Evolutionary conservation across 1,140 invertebrate species (phyloP).

Genomic region (Zeugodacus cucurbitae): DNA sequence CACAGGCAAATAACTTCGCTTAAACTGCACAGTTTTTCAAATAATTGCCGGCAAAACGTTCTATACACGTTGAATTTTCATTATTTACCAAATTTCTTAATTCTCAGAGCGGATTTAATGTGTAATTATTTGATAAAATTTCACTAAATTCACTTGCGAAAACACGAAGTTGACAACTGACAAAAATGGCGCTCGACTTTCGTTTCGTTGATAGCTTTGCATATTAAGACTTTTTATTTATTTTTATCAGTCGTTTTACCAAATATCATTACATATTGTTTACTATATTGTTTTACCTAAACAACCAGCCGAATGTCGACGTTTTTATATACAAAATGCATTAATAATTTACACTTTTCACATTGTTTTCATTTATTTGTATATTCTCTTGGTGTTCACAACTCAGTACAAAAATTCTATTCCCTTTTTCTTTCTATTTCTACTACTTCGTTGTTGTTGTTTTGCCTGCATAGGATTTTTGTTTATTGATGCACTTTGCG

Average conservation of each 20-base stretch:
- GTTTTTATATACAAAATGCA: background rate
- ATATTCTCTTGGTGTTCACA: background rate
- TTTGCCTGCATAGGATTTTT: slow-evolving; percentile 2
- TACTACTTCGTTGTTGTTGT: background rate
- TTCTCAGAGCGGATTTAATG: background rate
- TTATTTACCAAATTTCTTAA: slow-evolving; percentile 6
- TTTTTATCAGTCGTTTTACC: slow-evolving; percentile 3
- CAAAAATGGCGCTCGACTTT: slow-evolving; percentile 41
- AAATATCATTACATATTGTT: background rate
- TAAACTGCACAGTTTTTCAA: background rate
- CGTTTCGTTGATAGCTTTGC: slow-evolving; percentile 17
- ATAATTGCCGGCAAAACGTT: background rate
- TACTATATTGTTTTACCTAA: background rate
- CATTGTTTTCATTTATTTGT: slow-evolving; percentile 35
- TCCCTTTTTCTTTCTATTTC: slow-evolving; percentile 26
- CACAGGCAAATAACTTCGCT: background rate
- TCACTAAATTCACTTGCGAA: slow-evolving; percentile 1
- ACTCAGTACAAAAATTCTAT: background rate
- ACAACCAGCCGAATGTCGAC: background rate
- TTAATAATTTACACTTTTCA: slow-evolving; percentile 21
- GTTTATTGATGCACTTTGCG: slow-evolving; percentile 23
- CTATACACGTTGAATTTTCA: background rate
- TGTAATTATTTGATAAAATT: background rate
- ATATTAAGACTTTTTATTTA: slow-evolving; percentile 13
- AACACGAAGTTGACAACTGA: slow-evolving; percentile 34